Percentiles rank a stretch among this genome's conserved stretches.
Conservation (phyloP, 2,113 vertebrate genomes). For the Xyrauchen texanus region DNA sequence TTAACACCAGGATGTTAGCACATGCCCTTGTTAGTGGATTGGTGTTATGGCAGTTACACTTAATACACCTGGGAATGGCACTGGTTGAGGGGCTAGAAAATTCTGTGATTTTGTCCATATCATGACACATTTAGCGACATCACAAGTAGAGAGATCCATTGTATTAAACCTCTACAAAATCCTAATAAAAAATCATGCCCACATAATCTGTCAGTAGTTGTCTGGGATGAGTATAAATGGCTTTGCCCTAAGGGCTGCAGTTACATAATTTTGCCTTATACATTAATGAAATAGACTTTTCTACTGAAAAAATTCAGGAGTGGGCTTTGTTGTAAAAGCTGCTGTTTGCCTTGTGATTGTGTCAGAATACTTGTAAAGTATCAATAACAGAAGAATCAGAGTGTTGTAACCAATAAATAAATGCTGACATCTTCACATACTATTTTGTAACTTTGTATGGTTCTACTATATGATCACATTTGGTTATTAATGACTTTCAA, state of each 20-base stretch:
- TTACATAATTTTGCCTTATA: not conserved
- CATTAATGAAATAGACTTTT: not conserved
- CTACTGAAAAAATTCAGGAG: not conserved
- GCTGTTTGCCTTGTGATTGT: not conserved
- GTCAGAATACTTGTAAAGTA: not conserved
- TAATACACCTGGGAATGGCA: slow-evolving; percentile 62
- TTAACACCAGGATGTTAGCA: slow-evolving; percentile 36
- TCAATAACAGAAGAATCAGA: no score
- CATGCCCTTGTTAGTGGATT: slow-evolving; percentile 71
- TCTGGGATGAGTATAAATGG: not conserved
- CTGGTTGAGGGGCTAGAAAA: not conserved
- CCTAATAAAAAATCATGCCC: slow-evolving; percentile 37
- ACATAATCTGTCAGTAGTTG: slow-evolving; percentile 15
- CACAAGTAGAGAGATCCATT: slow-evolving; percentile 15
- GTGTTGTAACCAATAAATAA: no score
- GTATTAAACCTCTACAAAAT: not conserved
- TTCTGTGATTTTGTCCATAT: slow-evolving; percentile 6
- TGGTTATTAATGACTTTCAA: no score
- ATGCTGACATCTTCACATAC: no score
- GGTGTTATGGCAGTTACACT: slow-evolving; percentile 68
- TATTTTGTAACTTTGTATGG: no score
- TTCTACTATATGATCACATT: no score
- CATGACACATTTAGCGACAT: not conserved
- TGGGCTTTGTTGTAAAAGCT: not conserved
- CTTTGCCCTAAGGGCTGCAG: not conserved